phyloP scores from a whole-genome alignment of 2,888 invertebrate species.

The Diachrysia chrysitis region DNA sequence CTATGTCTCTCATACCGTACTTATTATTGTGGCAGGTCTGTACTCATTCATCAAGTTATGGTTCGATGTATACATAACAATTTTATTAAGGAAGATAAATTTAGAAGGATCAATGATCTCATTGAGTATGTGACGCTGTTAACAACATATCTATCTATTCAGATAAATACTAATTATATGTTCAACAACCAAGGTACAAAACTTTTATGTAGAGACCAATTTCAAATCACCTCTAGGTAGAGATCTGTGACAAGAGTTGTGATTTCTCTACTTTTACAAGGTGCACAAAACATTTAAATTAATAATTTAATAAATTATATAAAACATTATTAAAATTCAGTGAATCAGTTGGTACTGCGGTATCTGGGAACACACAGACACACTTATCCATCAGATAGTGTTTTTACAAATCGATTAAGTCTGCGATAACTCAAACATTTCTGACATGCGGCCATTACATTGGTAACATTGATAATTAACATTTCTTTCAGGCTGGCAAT shows the following conservation, averaged over 20 bases:
- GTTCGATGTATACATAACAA: not conserved
- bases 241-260: too few relatives aligned
- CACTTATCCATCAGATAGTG: conserved; percentile 15
- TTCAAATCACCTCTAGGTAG: too few relatives aligned
- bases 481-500: conserved; percentile 9
- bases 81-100: too few relatives aligned
- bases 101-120: too few relatives aligned
- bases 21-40: not conserved
- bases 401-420: conserved; percentile 25
- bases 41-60: conserved; percentile 1
- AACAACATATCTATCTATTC: too few relatives aligned
- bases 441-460: conserved; percentile 33
- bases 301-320: too few relatives aligned
- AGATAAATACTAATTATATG: too few relatives aligned
- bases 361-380: conserved; percentile 10
- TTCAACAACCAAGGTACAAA: too few relatives aligned
- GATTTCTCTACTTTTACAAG: too few relatives aligned
- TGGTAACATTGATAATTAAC: conserved; percentile 9
- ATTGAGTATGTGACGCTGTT: too few relatives aligned
- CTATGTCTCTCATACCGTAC: not conserved
- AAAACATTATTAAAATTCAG: not conserved
- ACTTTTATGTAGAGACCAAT: too few relatives aligned
- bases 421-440: conserved; percentile 17
- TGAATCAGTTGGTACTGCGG: not conserved
- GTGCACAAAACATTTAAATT: too few relatives aligned